A percentile compares a stretch with the other conserved stretches of the same genome.
phyloP scores from a whole-genome alignment of 2,888 invertebrate species.

The Caenorhabditis zanzibari region DNA sequence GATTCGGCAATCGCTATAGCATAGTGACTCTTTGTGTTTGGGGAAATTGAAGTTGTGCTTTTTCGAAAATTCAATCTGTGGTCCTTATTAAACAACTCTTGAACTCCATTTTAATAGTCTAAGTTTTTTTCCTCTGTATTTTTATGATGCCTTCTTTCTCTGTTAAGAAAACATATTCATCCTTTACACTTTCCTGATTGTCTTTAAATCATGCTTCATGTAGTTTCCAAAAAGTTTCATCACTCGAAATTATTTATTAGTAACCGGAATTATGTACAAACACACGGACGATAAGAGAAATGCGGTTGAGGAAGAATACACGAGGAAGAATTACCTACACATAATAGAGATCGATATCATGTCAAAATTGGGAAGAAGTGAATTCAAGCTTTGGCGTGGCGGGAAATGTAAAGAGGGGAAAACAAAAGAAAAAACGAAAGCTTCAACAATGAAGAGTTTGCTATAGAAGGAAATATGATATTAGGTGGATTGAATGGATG shows the following conservation, averaged over 20 bases:
- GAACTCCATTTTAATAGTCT: too few relatives aligned
- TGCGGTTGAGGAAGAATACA: neutral
- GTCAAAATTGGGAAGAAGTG: slow-evolving; percentile 11
- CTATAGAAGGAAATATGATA: neutral
- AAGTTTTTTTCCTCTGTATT: too few relatives aligned
- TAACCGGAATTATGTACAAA: slow-evolving; percentile 51
- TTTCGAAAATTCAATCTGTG: too few relatives aligned
- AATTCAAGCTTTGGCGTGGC: neutral
- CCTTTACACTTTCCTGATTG: too few relatives aligned
- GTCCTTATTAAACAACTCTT: too few relatives aligned
- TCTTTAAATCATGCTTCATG: too few relatives aligned
- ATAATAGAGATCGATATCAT: slow-evolving; percentile 39
- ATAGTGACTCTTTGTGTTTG: too few relatives aligned
- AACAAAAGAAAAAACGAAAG: slow-evolving; percentile 1
- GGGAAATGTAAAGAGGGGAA: neutral
- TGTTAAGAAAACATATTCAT: too few relatives aligned
- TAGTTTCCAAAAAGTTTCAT: slow-evolving; percentile 7
- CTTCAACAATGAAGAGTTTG: neutral
- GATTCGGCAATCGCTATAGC: too few relatives aligned
- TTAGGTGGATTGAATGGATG: slow-evolving; percentile 32
- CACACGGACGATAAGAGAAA: slow-evolving; percentile 10
- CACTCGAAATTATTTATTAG: slow-evolving; percentile 15
- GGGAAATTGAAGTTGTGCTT: too few relatives aligned
- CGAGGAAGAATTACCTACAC: slow-evolving; percentile 20
- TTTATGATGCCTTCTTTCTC: too few relatives aligned